A percentile compares a stretch with the other conserved stretches of the same genome.
phyloP scores from a whole-genome alignment of 1,140 invertebrate genomes.

The Camponotus vicinus region DNA sequence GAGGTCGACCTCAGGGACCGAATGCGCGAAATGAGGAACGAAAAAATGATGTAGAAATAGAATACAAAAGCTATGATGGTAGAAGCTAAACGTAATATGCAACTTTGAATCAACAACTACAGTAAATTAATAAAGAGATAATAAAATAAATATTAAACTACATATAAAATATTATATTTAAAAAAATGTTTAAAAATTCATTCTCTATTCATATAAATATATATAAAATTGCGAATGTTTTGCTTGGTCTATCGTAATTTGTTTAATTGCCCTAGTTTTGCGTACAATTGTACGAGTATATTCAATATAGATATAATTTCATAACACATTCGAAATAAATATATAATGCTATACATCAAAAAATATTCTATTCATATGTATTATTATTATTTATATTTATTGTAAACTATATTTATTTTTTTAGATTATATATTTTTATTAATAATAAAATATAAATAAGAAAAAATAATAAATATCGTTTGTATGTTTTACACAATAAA shows the following conservation, averaged over 20 bases:
- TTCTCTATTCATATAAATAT: neutral
- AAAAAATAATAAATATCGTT: neutral
- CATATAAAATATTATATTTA: neutral
- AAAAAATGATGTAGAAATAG: constrained; percentile 7
- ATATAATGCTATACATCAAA: neutral
- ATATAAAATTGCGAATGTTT: neutral
- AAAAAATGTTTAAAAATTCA: neutral
- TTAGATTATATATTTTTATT: too few species aligned
- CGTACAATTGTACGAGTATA: neutral
- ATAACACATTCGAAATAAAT: neutral
- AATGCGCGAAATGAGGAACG: constrained; percentile 28
- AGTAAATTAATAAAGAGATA: neutral
- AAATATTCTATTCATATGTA: neutral
- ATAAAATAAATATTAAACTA: neutral
- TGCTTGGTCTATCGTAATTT: neutral
- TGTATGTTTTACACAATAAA: neutral
- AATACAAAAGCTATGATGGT: neutral
- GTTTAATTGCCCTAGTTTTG: neutral
- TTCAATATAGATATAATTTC: neutral
- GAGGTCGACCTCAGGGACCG: constrained; percentile 36
- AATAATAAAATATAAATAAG: neutral
- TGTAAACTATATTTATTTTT: too few species aligned
- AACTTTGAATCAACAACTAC: neutral
- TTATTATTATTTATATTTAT: neutral
- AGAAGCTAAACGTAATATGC: constrained; percentile 2